Evolutionary conservation across 2,797 vertebrate species (phyloP), one percentile per base, ranked within the genome.

Genomic region (Paramormyrops hopkinsi): DNA sequence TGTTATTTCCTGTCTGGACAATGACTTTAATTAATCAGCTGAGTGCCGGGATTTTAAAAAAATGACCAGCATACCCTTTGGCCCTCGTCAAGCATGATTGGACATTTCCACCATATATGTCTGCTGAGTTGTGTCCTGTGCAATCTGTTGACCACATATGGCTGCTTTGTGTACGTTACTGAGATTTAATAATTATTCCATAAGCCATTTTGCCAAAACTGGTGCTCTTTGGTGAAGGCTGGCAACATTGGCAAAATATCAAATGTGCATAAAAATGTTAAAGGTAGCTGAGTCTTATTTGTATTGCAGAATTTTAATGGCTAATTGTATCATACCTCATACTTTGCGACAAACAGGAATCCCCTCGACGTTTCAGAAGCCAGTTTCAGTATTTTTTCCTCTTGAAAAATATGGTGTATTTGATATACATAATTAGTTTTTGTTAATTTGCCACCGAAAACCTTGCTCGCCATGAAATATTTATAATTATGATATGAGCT

Each of bases 11-110:
- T 46, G 22, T 50, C 82, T 29, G 48, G 48, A 84, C 82, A 84
- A 29, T 84, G 46, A 46, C 82, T 51, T 48, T 84, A 84, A 84
- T 84, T 84, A 84, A 84, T 51, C 82, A 84, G 82, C 82, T 84
- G 82, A 51, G 44, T 84, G 82, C 19, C 2, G 22, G 82, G 82
- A 84, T 46, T 84, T 51, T 0, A 0, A 8, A 51, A 25, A 84
- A 51, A 84, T 19, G n/a, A 46, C 44, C 82, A 84, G 82, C 46
- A 19, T 44, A 51, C 22, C 82, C 46, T 51, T 44, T 50, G 82
- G 19, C 82, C 44, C 82, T 48, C n/a, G n/a, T 48, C 73, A 46
- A 4, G 48, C 46, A 84, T 29, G 82, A 84, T 51, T 17, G 82
- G 48, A 29, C 22, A 84, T 51, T 46, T 9, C 46, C 48, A 29